Evolutionary conservation across 2,797 vertebrate species (phyloP), one percentile per base, ranked within the genome.

Genomic region (Hozukius guyotensis): DNA sequence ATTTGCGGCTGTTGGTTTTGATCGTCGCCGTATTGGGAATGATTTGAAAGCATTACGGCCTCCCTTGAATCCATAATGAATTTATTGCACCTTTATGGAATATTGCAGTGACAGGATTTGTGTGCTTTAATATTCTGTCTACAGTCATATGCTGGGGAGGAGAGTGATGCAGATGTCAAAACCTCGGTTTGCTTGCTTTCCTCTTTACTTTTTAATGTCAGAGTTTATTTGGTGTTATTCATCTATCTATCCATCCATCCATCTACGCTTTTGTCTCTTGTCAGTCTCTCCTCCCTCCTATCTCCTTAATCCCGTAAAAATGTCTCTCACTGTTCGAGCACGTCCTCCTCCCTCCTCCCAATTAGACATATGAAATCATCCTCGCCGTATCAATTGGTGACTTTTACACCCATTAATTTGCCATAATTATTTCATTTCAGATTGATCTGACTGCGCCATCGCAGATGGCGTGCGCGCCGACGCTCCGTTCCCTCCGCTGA

Each of bases 391-490:
- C 92, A 93, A 92, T 92, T 75, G 87, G 82, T 93, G 92, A 93
- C 92, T 93, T 92, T 93, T 92, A 93, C 91, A 93, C 91, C 90
- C 91, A 91, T 94, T 94, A 87, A 94, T 94, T 94, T 93, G 87
- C 88, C 86, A 88, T 94, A 93, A 94, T 95, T 93, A 94, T 94
- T 95, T 93, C 80, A 92, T 94, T 94, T 93, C 78, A 90, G 88
- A 93, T 92, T 94, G 92, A 95, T 94, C 91, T 86, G 89, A 86
- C 84, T 88, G 87, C 61, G 77, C 83, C 57, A 42, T 75, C 87
- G 78, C 93, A 93, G 94, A 93, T 93, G 92, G 92, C 14, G 77
- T 73, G 81, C 32, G 38, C 69, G 42, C 66, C 52, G 72, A 72
- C 81, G 69, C 89, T 83, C 72, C 52, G 52, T 81, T 90, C 83